Percentiles rank a stretch among this genome's conserved stretches.
Evolutionary conservation across 2,113 vertebrate species (phyloP).

Genomic region (Percina caprodes): DNA sequence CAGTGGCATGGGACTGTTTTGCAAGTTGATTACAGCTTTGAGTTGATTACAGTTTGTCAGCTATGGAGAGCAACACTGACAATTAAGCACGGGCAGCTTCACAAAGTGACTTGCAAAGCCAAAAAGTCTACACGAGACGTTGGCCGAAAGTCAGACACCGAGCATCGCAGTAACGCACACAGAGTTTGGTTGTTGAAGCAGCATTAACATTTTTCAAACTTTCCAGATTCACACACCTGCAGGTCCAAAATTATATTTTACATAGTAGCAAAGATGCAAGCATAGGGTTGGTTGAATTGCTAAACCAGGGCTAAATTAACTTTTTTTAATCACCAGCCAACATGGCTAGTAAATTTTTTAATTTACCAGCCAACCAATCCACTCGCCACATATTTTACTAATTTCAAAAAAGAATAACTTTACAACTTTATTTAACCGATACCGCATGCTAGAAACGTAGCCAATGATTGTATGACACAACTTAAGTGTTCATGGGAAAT

Average conservation of each 20-base stretch:
- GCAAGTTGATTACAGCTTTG: slow-evolving; percentile 50
- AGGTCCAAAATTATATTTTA: background rate
- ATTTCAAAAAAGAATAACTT: too few relatives aligned
- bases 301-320: too few relatives aligned
- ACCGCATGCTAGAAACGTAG: too few relatives aligned
- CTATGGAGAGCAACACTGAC: slow-evolving; percentile 9
- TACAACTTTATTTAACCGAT: too few relatives aligned
- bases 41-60: slow-evolving; percentile 50
- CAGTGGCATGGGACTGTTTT: slow-evolving; percentile 23
- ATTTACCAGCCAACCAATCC: too few relatives aligned
- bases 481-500: too few relatives aligned
- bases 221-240: background rate
- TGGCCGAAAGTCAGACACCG: background rate
- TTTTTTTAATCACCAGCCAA: too few relatives aligned
- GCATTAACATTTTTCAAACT: background rate
- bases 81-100: slow-evolving; percentile 3
- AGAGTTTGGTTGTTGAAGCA: background rate
- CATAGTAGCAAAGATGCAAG: too few relatives aligned
- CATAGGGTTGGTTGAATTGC: too few relatives aligned
- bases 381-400: too few relatives aligned
- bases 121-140: background rate
- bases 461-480: too few relatives aligned
- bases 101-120: slow-evolving; percentile 10
- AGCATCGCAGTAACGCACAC: background rate
- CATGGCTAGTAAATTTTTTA: too few relatives aligned